These are phyloP conservation scores for Drosophila sordidula DNA, from an alignment of 2,888 invertebrate genomes.

Conservation along the genomic window DNA sequence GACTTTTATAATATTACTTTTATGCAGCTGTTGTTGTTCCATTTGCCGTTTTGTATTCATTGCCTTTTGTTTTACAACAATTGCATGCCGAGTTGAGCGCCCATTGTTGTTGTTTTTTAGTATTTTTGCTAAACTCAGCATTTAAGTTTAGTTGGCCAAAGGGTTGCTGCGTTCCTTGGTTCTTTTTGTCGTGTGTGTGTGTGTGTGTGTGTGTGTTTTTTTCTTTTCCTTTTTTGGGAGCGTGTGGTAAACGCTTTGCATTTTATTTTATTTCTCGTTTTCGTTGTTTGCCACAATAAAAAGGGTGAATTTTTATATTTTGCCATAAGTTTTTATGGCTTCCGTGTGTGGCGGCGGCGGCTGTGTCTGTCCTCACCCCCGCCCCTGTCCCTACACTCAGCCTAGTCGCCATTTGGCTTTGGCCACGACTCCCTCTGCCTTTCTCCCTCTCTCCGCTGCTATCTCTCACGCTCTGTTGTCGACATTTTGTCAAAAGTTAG, in stretches of 20 bases:
- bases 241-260: constrained; percentile 69
- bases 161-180: constrained; percentile 57
- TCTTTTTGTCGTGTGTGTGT: constrained; percentile 26
- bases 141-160: constrained; percentile 74
- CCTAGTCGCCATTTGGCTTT: constrained; percentile 33
- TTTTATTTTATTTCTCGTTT: constrained; percentile 74
- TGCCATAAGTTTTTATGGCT: constrained; percentile 81
- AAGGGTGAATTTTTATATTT: constrained; percentile 80
- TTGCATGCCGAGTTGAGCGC: constrained; percentile 59
- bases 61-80: constrained; percentile 78
- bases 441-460: constrained; percentile 2
- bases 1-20: constrained; percentile 53
- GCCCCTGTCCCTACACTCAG: constrained; percentile 2
- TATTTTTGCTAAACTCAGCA: constrained; percentile 75
- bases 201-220: not conserved
- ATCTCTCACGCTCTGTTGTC: constrained; percentile 33
- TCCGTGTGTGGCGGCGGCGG: constrained; percentile 70
- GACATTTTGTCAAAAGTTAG: constrained; percentile 77
- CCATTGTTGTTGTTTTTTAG: constrained; percentile 38
- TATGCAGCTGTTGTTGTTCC: constrained; percentile 67
- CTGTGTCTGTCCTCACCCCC: constrained; percentile 10
- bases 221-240: not conserved
- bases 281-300: constrained; percentile 78
- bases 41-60: constrained; percentile 51
- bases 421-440: not conserved